Evolutionary conservation across 2,888 invertebrate species (phyloP), one percentile per base, ranked within the genome.

Genomic region (Nymphalis urticae): DNA sequence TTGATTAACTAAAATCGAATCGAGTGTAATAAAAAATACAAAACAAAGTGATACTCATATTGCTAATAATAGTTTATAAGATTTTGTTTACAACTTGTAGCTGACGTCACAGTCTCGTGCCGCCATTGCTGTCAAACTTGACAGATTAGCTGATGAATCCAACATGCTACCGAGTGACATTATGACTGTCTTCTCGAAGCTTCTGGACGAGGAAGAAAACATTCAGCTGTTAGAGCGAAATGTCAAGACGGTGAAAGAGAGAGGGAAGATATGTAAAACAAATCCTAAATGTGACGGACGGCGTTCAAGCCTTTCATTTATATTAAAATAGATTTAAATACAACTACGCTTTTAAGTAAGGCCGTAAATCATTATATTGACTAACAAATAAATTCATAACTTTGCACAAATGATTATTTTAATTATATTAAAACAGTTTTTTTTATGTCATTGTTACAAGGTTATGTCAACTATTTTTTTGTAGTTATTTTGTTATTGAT

Each of bases 51-150:
- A 27, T 4, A 27, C 3, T 27, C 27, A 7, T 36, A 13, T 42
- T 42, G 9, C 13, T 13, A 42, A 13, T 42, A 42, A 42, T 42
- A 42, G 13, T 42, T 42, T 13, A 42, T 13, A 42, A 42, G 42
- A 42, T 13, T 42, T 13, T 42, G 13, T 10, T 42, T 63, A 13
- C 27, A 9, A 47, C 7, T 75, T 51, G 73, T 79, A 89, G 89
- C 77, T 89, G 76, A 77, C 86, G 21, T 75, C 88, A 19, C 87
- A 89, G 72, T 84, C 79, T 70, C 88, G 90, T 73, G 80, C 83
- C 42, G 77, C 83, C 68, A 76, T 88, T 53, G 88, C 85, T 72
- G 83, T 89, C 68, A 86, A 88, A 77, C 79, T 89, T 6, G 87
- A 88, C 74, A 78, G 66, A 5, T 65, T 85, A 56, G 76, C 78